These are phyloP conservation scores for Copidosoma aretas DNA, from an alignment of 2,888 invertebrate genomes.

Conservation along the genomic window DNA sequence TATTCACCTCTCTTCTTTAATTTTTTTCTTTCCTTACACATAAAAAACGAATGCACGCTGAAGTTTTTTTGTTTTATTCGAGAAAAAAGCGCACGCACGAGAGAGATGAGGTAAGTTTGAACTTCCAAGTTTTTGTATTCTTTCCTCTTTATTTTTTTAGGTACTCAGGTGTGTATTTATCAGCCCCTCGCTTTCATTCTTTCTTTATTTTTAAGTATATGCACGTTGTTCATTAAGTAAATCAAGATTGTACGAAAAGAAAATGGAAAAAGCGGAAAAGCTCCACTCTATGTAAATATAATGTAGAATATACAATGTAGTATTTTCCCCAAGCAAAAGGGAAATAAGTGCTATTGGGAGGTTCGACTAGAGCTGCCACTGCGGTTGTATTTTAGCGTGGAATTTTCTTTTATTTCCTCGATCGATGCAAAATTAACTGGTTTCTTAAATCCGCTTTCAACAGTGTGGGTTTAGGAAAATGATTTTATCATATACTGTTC, in stretches of 20 bases:
- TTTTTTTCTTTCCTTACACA: too few relatives aligned
- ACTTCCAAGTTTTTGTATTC: too few relatives aligned
- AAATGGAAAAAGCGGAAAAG: conserved; percentile 10
- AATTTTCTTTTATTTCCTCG: conserved; percentile 1
- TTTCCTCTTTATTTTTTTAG: too few relatives aligned
- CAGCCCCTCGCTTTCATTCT: background rate
- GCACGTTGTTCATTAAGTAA: background rate
- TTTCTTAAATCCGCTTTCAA: background rate
- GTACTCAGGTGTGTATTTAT: background rate
- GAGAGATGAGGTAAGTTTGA: too few relatives aligned
- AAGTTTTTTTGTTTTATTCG: too few relatives aligned
- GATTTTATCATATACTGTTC: too few relatives aligned
- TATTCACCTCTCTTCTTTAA: too few relatives aligned
- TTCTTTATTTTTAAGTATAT: background rate
- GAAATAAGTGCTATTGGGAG: conserved; percentile 49
- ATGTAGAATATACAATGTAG: background rate
- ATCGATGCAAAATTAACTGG: conserved; percentile 30
- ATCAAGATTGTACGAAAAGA: conserved; percentile 7
- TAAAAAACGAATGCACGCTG: background rate
- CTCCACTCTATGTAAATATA: conserved; percentile 8
- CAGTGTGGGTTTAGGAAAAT: background rate
- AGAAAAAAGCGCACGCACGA: too few relatives aligned
- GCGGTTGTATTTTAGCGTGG: too few relatives aligned
- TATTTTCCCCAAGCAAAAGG: conserved; percentile 14
- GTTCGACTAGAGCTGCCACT: conserved; percentile 60